phyloP scores from a whole-genome alignment of 2,797 vertebrate species.

The Botia almorhae region DNA sequence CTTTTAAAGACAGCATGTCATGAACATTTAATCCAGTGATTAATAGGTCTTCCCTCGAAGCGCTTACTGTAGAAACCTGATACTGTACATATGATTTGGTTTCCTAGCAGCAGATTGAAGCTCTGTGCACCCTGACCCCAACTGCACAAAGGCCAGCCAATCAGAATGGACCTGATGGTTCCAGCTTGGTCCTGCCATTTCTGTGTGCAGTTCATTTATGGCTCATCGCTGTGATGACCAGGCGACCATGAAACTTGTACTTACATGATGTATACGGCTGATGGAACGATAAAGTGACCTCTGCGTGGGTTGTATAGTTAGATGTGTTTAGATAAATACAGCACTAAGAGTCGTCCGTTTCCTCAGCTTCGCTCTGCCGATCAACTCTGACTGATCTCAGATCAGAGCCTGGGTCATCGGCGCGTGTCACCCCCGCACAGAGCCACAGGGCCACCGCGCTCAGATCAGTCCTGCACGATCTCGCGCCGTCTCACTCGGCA shows the following conservation, averaged over 20 bases:
- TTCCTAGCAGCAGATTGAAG: neutral
- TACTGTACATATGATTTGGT: neutral
- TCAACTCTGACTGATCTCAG: constrained; percentile 13
- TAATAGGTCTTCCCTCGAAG: neutral
- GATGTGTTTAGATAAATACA: neutral
- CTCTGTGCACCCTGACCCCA: neutral
- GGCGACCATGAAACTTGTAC: neutral
- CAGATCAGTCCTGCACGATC: constrained; percentile 27
- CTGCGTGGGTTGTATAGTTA: neutral
- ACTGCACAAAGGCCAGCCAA: neutral
- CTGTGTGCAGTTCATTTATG: neutral
- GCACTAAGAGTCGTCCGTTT: neutral
- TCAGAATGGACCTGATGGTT: neutral
- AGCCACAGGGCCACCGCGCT: neutral
- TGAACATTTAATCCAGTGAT: neutral
- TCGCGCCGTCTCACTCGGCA: neutral
- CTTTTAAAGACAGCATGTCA: neutral
- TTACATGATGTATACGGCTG: neutral
- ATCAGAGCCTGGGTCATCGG: constrained; percentile 20
- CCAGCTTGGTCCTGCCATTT: neutral
- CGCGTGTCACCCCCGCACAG: neutral
- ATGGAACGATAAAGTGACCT: neutral
- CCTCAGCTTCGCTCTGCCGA: constrained; percentile 5
- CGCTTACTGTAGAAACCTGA: neutral
- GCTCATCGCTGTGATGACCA: neutral